A percentile compares a stretch with the other conserved stretches of the same genome.
These are phyloP conservation scores for Ophioninae sp. DNA, from an alignment of 2,888 invertebrate genomes.

Conservation along the genomic window DNA sequence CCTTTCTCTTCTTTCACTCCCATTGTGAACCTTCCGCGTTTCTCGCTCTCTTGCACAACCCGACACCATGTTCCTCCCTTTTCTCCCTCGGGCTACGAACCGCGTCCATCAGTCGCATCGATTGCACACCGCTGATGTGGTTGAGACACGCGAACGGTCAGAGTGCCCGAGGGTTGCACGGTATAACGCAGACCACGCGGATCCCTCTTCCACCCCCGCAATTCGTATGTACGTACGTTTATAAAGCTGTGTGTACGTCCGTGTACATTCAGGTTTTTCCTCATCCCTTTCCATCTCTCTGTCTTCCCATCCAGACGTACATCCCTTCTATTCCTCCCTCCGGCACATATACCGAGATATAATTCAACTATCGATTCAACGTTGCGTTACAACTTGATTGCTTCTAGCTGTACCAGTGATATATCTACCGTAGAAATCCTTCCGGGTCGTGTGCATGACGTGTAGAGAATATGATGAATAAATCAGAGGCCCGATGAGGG, in stretches of 20 bases:
- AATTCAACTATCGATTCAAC: conserved; percentile 60
- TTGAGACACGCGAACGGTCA: conserved; percentile 67
- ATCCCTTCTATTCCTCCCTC: conserved; percentile 40
- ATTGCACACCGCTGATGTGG: conserved; percentile 68
- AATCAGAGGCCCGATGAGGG: conserved; percentile 26
- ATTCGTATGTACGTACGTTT: not conserved
- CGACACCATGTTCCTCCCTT: conserved; percentile 28
- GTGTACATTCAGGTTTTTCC: conserved; percentile 26
- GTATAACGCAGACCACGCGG: conserved; percentile 57
- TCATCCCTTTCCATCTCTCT: conserved; percentile 52
- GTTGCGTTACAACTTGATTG: conserved; percentile 57
- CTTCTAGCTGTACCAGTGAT: conserved; percentile 41
- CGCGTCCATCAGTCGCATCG: conserved; percentile 65
- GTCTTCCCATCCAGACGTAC: conserved; percentile 56
- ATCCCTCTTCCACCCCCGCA: conserved; percentile 49
- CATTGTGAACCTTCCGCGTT: conserved; percentile 36
- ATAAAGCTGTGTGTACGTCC: not conserved
- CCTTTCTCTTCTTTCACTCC: conserved; percentile 46
- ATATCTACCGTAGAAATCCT: conserved; percentile 27
- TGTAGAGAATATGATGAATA: conserved; percentile 44
- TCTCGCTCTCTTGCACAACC: conserved; percentile 51
- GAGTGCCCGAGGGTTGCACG: conserved; percentile 61
- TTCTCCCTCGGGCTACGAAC: conserved; percentile 44
- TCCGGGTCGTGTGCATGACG: conserved; percentile 40
- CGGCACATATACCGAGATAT: conserved; percentile 54